These are phyloP conservation scores for Ciona savignyi DNA, from an alignment of 23 tunicate species.

Conservation along the genomic window DNA sequence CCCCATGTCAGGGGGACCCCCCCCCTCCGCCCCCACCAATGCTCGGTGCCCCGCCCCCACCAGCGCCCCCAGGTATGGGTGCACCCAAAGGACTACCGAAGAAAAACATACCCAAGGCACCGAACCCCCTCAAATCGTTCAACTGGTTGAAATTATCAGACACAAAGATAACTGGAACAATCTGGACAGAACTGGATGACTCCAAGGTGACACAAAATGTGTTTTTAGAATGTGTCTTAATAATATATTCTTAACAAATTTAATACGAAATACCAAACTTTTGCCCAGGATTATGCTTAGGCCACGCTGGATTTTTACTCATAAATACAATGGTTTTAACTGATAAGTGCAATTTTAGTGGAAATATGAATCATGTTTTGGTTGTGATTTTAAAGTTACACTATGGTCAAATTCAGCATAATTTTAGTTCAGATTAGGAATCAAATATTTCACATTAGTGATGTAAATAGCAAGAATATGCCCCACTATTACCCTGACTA, in stretches of 20 bases:
- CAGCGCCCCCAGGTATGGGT: constrained; percentile 81
- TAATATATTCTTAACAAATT: background rate
- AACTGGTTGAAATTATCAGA: constrained; percentile 96
- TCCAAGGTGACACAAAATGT: constrained; percentile 27
- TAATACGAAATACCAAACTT: background rate
- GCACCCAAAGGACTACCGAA: constrained; percentile 21
- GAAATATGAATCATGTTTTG: no score
- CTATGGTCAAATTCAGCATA: no score
- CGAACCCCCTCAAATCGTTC: constrained; percentile 90
- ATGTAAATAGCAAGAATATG: no score
- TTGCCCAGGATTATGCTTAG: background rate
- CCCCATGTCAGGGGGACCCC: no score
- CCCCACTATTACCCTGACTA: no score
- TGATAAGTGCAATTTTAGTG: no score
- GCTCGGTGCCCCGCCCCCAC: constrained; percentile 48
- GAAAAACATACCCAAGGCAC: constrained; percentile 73
- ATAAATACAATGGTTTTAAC: no score
- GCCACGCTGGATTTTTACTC: no score
- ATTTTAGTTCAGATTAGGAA: no score
- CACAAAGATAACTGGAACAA: constrained; percentile 73
- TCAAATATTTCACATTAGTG: no score
- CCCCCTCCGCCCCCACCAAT: constrained; percentile 56
- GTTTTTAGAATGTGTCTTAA: background rate
- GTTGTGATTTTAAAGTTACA: no score
- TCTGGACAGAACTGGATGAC: constrained; percentile 86